Conservation (phyloP, 2,797 vertebrate genomes). For the Danio aesculapii region DNA sequence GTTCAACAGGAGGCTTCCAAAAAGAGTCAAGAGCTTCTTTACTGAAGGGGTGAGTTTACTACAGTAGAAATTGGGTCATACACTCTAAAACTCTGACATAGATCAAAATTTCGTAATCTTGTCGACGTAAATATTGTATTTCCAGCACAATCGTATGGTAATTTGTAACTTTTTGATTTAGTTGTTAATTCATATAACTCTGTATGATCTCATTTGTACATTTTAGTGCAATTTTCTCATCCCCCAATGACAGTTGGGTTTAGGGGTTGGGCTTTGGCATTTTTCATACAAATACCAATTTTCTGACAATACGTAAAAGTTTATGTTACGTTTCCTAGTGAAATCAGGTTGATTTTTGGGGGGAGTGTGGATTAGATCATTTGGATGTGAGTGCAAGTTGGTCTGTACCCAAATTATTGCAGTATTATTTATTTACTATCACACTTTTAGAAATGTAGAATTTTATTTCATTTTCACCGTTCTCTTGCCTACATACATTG, state of each 20-base stretch:
- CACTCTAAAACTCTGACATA: not conserved
- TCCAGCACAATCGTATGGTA: no score
- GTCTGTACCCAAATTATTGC: not conserved
- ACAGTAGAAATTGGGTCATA: not conserved
- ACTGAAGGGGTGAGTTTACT: conserved; percentile 88
- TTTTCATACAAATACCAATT: no score
- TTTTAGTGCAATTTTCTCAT: no score
- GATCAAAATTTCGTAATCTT: not conserved
- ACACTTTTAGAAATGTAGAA: not conserved
- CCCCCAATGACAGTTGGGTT: no score
- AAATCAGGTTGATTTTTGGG: not conserved
- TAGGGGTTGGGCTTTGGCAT: no score
- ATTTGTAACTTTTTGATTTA: no score
- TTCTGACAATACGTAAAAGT: no score
- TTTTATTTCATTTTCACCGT: not conserved
- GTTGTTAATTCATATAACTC: no score
- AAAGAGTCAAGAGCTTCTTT: conserved; percentile 95
- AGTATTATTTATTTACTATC: not conserved
- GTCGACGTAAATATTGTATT: no score
- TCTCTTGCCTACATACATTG: not conserved
- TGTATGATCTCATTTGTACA: no score
- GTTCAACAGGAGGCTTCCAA: conserved; percentile 86
- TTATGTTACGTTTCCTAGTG: no score
- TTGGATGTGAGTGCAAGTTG: not conserved
- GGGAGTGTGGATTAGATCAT: not conserved